Evolutionary conservation across 2,888 invertebrate genomes (phyloP).

Genomic region (Phania funesta): DNA sequence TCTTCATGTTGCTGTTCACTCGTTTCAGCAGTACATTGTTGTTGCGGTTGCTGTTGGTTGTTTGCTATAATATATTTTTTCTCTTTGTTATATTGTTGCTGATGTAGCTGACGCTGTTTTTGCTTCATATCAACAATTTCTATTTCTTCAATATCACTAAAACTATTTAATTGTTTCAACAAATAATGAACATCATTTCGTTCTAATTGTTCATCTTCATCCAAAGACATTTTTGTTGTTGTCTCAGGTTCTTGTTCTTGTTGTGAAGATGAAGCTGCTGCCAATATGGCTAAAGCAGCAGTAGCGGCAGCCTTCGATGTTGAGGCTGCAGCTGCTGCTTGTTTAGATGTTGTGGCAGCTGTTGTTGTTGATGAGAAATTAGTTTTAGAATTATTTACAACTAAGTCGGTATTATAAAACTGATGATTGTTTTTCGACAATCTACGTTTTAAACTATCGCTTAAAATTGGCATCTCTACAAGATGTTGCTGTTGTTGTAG

Average conservation of each 20-base stretch:
- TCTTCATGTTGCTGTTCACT: constrained; percentile 39
- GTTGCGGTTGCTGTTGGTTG: constrained; percentile 63
- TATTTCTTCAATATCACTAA: constrained; percentile 81
- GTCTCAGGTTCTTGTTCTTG: constrained; percentile 49
- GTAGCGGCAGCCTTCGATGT: constrained; percentile 64
- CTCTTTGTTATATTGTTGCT: constrained; percentile 49
- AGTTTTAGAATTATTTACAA: constrained; percentile 72
- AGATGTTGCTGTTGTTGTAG: constrained; percentile 68
- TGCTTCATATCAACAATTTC: constrained; percentile 81
- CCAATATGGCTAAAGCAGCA: constrained; percentile 52
- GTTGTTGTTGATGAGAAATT: constrained; percentile 58
- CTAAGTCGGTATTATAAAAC: constrained; percentile 75
- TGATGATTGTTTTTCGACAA: constrained; percentile 67
- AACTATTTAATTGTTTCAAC: constrained; percentile 81
- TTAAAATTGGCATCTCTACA: constrained; percentile 70
- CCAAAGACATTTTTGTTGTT: constrained; percentile 32
- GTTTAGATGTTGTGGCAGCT: constrained; percentile 48
- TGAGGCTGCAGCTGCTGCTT: constrained; percentile 42
- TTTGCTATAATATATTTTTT: constrained; percentile 42
- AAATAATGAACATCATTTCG: constrained; percentile 81
- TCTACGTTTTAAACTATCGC: constrained; percentile 72
- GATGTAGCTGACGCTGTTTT: constrained; percentile 73
- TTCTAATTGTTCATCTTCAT: constrained; percentile 77
- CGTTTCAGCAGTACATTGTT: constrained; percentile 37
- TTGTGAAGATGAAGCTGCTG: constrained; percentile 63